Evolutionary conservation across 2,113 vertebrate genomes (phyloP).

Genomic region (Cheilinus undulatus): DNA sequence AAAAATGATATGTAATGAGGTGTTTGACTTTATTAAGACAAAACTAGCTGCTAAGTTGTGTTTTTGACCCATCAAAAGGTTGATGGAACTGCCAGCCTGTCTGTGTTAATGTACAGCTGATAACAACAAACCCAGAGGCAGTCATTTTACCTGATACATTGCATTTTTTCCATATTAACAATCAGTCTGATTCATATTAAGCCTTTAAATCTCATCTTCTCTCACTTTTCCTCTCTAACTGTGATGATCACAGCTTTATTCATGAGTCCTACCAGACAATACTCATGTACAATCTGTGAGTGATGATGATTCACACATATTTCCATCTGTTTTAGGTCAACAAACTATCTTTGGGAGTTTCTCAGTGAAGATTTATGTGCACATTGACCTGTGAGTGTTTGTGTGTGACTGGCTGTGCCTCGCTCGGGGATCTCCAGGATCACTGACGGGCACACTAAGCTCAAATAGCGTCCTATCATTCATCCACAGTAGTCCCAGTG

Average conservation of each 20-base stretch:
- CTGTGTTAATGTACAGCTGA: too few relatives aligned
- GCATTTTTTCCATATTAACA: too few relatives aligned
- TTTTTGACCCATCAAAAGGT: too few relatives aligned
- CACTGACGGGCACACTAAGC: slow-evolving; percentile 25
- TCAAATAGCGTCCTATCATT: slow-evolving; percentile 45
- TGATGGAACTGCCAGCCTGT: too few relatives aligned
- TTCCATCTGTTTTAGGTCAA: slow-evolving; percentile 52
- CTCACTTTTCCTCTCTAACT: background rate
- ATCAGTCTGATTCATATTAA: too few relatives aligned
- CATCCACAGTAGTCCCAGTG: slow-evolving; percentile 29
- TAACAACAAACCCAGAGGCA: too few relatives aligned
- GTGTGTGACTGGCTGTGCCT: slow-evolving; percentile 37
- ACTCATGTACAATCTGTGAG: slow-evolving; percentile 17
- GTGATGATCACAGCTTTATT: background rate
- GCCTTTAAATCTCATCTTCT: too few relatives aligned
- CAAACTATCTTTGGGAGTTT: background rate
- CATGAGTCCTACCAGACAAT: slow-evolving; percentile 3
- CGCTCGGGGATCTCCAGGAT: slow-evolving; percentile 32
- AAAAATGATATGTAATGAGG: too few relatives aligned
- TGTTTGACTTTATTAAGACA: too few relatives aligned
- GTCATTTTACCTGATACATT: too few relatives aligned
- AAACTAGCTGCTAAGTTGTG: too few relatives aligned
- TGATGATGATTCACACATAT: slow-evolving; percentile 27
- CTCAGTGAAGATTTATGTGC: slow-evolving; percentile 6
- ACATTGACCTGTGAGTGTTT: background rate